Evolutionary conservation across 2,888 invertebrate genomes (phyloP), one percentile per base, ranked within the genome.

Genomic region (Ernsta delagoae): DNA sequence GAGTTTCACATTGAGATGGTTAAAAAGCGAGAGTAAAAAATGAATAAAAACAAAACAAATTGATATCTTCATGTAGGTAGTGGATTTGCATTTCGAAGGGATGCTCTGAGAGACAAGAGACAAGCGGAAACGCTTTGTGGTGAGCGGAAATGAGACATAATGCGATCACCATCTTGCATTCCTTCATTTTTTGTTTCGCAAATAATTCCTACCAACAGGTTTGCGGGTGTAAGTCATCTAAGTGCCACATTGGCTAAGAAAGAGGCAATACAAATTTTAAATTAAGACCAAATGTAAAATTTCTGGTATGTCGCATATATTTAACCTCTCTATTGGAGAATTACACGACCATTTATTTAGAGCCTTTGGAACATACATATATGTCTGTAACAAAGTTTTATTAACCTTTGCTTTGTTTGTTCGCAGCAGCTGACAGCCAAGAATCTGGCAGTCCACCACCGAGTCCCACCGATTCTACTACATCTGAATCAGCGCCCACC

Each of bases 371-470:
- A n/a, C n/a, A n/a, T n/a, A n/a, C n/a, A n/a, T n/a, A n/a, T n/a
- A n/a, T n/a, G n/a, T n/a, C n/a, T n/a, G n/a, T n/a, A n/a, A n/a
- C n/a, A n/a, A n/a, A n/a, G n/a, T n/a, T n/a, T 56, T 56, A 57
- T 39, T 57, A 57, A 57, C 12, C 34, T 39, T 8, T 12, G 34
- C 4, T 8, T 57, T 70, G 70, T 80, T 90, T 85, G 83, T 85
- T 78, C 73, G 79, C 91, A 92, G 92, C 91, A 84, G 91, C 88
- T 78, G 92, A 93, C 79, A 92, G 92, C 80, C 93, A 92, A 81
- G 92, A 90, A 77, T 91, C 92, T 79, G 90, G 89, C 83, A 92
- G 92, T 79, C 89, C 92, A 66, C 92, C 90, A 72, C 88, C 89
- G 74, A 93, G 93, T 78, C 92, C 93, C 43, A 85, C 88, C 64